These are phyloP conservation scores for Egretta garzetta DNA, from an alignment of 2,113 vertebrate genomes.

Conservation along the genomic window DNA sequence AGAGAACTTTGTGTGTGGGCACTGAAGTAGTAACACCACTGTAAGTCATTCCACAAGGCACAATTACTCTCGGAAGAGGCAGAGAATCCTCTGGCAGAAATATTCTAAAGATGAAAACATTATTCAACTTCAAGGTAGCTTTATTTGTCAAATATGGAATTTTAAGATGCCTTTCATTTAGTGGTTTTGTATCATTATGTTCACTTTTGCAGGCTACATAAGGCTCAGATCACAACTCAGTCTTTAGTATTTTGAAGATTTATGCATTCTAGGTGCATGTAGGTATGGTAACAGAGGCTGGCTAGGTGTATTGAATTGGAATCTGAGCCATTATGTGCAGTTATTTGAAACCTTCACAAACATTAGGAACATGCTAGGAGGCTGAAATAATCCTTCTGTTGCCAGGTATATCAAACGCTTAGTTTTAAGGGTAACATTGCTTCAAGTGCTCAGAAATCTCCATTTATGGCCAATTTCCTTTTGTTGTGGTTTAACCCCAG, in stretches of 20 bases:
- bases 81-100: not conserved
- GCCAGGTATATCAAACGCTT: not conserved
- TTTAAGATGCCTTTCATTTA: not conserved
- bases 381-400: not conserved
- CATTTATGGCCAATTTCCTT: not conserved
- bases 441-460: not conserved
- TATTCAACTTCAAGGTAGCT: not conserved
- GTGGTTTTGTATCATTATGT: not conserved
- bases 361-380: not conserved
- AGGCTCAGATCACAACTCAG: not conserved
- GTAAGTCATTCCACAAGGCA: not conserved
- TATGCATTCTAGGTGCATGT: not conserved
- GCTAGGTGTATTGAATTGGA: not conserved
- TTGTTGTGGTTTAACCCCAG: too few relatives aligned
- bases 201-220: not conserved
- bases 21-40: not conserved
- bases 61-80: not conserved
- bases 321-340: not conserved
- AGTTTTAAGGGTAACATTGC: not conserved
- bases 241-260: not conserved
- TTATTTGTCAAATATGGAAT: not conserved
- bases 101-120: not conserved
- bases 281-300: not conserved
- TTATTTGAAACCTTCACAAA: not conserved
- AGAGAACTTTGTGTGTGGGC: not conserved